These are phyloP conservation scores for Ptilorrhoa leucosticta DNA, from an alignment of 2,113 vertebrate genomes.

Conservation along the genomic window DNA sequence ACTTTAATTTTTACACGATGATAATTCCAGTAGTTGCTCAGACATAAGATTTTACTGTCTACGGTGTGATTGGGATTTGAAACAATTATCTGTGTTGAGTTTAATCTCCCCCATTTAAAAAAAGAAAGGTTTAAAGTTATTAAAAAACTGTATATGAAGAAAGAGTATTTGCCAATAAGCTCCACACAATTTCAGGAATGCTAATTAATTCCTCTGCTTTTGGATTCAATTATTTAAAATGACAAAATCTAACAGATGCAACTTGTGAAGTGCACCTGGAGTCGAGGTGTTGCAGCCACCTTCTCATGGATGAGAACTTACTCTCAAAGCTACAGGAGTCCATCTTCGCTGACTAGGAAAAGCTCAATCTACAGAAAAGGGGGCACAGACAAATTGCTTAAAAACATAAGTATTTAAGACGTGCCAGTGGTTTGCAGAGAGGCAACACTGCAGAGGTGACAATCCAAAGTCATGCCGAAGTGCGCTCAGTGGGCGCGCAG, in stretches of 20 bases:
- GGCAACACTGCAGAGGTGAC: background rate
- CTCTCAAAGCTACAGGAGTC: background rate
- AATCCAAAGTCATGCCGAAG: background rate
- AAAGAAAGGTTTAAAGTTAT: background rate
- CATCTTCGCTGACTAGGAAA: background rate
- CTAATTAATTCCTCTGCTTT: fast-evolving
- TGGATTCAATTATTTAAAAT: background rate
- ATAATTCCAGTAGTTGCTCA: background rate
- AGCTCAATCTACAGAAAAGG: background rate
- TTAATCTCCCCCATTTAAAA: background rate
- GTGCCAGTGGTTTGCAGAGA: background rate
- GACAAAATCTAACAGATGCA: background rate
- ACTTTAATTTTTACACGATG: background rate
- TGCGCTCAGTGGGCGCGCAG: fast-evolving
- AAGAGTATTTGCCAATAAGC: background rate
- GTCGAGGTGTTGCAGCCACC: fast-evolving
- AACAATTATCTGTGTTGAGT: background rate
- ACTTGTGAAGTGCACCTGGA: background rate
- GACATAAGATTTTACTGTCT: background rate
- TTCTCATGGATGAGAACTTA: fast-evolving
- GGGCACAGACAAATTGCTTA: fast-evolving
- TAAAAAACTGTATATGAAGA: background rate
- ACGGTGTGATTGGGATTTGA: background rate
- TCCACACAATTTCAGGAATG: background rate
- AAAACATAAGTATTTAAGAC: background rate